Conservation (phyloP, 2,113 vertebrate species). For the Gavialis gangeticus region DNA sequence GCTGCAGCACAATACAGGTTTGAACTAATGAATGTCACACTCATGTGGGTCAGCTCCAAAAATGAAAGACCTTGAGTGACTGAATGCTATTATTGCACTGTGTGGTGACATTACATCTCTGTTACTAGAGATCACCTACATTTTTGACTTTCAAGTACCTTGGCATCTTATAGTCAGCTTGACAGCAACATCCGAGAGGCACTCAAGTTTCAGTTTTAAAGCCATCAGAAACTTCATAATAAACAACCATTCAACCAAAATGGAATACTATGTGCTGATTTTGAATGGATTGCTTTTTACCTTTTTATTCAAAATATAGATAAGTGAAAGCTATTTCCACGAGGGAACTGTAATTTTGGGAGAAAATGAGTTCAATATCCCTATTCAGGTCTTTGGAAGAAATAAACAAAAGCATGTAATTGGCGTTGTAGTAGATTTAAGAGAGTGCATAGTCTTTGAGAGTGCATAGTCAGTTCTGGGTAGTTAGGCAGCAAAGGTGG, state of each 20-base stretch:
- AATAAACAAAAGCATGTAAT: not conserved
- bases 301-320: not conserved
- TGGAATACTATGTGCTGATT: not conserved
- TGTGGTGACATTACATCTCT: not conserved
- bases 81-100: constrained; percentile 29
- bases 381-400: not conserved
- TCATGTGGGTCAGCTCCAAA: constrained; percentile 69
- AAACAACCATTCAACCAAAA: not conserved
- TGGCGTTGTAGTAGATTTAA: too few relatives aligned
- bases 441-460: not conserved
- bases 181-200: not conserved
- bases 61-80: constrained; percentile 69
- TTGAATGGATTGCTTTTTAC: not conserved
- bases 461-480: not conserved
- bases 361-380: not conserved
- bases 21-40: constrained; percentile 62
- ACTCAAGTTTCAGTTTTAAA: constrained; percentile 39
- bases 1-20: not conserved
- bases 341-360: not conserved
- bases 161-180: constrained; percentile 15
- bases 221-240: not conserved
- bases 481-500: not conserved
- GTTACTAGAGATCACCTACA: constrained; percentile 46
- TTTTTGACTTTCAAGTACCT: constrained; percentile 73
- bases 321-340: not conserved